Conservation (phyloP, 2,797 vertebrate species). For the Tauraco hartlaubi region DNA sequence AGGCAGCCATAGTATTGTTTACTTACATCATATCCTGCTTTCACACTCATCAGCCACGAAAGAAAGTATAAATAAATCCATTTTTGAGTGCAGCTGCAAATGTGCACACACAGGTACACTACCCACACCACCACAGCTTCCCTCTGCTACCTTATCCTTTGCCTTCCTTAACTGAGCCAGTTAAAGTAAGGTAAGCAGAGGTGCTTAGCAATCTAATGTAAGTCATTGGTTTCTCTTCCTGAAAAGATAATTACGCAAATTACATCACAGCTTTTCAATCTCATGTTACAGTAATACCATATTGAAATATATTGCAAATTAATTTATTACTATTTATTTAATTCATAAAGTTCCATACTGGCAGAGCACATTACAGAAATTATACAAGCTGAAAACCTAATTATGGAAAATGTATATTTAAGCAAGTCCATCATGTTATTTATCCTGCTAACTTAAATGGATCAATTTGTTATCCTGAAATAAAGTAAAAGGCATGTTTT, state of each 20-base stretch:
- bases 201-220: background rate
- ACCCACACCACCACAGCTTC: background rate
- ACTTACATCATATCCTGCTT: background rate
- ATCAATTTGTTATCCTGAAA: background rate
- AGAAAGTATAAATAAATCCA: background rate
- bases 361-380: background rate
- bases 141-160: background rate
- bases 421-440: background rate
- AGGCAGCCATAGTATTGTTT: background rate
- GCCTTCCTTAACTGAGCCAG: background rate
- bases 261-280: background rate
- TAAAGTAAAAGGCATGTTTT: background rate
- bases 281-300: background rate
- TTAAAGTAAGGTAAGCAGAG: background rate
- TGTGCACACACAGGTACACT: background rate
- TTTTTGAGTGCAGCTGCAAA: background rate
- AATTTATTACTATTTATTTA: background rate
- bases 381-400: background rate
- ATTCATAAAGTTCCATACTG: background rate
- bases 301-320: background rate
- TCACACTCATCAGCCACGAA: background rate
- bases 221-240: background rate
- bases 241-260: background rate
- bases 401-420: background rate
- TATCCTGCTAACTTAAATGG: background rate